Evolutionary conservation across 2,888 invertebrate genomes (phyloP).

Genomic region (Caenorhabditis becei): DNA sequence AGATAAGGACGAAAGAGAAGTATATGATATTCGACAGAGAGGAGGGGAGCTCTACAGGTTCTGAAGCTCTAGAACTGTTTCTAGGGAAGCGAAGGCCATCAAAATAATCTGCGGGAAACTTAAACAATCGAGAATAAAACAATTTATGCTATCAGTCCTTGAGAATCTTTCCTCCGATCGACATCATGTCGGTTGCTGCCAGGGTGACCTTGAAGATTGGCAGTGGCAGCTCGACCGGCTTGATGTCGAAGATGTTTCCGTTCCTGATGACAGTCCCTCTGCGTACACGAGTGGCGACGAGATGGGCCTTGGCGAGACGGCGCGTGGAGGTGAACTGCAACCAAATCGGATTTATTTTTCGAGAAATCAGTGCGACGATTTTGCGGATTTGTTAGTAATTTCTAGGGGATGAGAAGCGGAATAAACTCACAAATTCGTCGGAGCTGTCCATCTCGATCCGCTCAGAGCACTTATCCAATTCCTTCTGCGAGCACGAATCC

Average conservation of each 20-base stretch:
- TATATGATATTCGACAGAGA: background rate
- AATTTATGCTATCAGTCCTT: conserved; percentile 30
- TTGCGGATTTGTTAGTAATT: background rate
- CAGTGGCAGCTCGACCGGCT: conserved; percentile 30
- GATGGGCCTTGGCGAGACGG: conserved; percentile 19
- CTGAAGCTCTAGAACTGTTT: too few relatives aligned
- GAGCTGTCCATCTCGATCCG: conserved; percentile 37
- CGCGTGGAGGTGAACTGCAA: conserved; percentile 52
- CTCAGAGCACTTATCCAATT: conserved; percentile 40
- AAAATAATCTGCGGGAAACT: too few relatives aligned
- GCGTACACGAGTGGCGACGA: conserved; percentile 35
- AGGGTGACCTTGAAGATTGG: conserved; percentile 42
- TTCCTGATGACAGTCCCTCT: conserved; percentile 32
- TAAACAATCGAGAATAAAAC: background rate
- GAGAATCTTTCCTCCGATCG: conserved; percentile 38
- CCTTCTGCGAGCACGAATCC: conserved; percentile 31
- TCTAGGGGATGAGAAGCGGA: background rate
- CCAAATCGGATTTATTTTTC: background rate
- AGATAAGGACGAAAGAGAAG: background rate
- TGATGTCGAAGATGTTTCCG: conserved; percentile 56
- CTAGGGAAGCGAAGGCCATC: too few relatives aligned
- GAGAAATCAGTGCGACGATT: conserved; percentile 1
- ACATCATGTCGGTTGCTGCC: conserved; percentile 28
- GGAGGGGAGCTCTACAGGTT: too few relatives aligned
- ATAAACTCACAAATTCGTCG: conserved; percentile 29